These are phyloP conservation scores for Potamarius usumacintae DNA, from an alignment of 2,113 vertebrate species.

Conservation along the genomic window DNA sequence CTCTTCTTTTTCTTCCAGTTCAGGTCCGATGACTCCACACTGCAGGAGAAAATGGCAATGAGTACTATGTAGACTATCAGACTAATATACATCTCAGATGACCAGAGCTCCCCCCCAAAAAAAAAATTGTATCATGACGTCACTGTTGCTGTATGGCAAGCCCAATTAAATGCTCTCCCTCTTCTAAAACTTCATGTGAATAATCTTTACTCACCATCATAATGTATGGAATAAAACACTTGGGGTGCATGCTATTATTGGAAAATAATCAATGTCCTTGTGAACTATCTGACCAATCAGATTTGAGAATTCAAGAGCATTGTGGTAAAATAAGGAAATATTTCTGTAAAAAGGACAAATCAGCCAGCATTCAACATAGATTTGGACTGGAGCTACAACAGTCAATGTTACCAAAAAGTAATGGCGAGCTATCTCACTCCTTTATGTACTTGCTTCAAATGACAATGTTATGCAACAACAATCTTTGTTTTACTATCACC, in stretches of 20 bases:
- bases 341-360: not conserved
- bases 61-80: not conserved
- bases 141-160: not conserved
- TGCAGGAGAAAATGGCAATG: constrained; percentile 54
- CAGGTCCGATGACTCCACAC: constrained; percentile 92
- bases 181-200: not conserved
- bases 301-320: not conserved
- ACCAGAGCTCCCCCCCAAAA: not conserved
- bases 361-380: not conserved
- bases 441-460: not conserved
- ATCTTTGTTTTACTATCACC: not conserved
- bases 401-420: not conserved
- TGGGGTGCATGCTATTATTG: not conserved
- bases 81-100: not conserved
- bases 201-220: not conserved
- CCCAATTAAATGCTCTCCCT: not conserved
- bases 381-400: not conserved
- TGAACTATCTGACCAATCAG: not conserved
- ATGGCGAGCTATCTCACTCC: not conserved
- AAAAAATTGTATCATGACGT: not conserved
- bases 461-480: not conserved
- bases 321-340: not conserved
- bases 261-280: not conserved
- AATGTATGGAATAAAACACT: not conserved
- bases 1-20: constrained; percentile 98